Evolutionary conservation across 1,140 invertebrate species (phyloP).

Genomic region (Drosophila murphyi): DNA sequence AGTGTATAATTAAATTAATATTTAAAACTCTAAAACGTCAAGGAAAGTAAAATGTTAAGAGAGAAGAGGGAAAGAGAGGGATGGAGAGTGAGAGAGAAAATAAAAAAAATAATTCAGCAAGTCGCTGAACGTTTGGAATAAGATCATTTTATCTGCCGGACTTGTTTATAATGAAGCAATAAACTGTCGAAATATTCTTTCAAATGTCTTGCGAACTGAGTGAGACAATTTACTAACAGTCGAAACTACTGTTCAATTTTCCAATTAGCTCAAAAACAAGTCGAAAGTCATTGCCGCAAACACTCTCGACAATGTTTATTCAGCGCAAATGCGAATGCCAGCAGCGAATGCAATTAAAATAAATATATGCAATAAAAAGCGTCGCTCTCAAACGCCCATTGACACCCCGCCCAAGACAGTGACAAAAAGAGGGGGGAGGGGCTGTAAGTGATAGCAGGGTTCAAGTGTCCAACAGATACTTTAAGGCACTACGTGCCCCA

Average conservation of each 20-base stretch:
- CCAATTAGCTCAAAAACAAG: conserved; percentile 36
- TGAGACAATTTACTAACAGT: background rate
- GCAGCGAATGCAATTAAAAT: conserved; percentile 66
- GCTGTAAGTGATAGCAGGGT: conserved; percentile 52
- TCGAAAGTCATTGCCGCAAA: conserved; percentile 10
- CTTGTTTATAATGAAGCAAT: no score
- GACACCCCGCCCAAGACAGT: conserved; percentile 23
- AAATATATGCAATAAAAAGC: conserved; percentile 69
- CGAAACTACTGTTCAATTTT: conserved; percentile 24
- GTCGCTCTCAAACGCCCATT: conserved; percentile 28
- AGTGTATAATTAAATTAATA: no score
- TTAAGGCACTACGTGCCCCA: conserved; percentile 61
- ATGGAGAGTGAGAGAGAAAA: no score
- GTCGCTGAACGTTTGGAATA: no score
- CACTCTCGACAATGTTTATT: conserved; percentile 5
- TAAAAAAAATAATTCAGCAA: no score
- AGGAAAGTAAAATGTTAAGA: no score
- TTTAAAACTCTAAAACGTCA: no score
- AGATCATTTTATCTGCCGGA: no score
- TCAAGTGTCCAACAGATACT: conserved; percentile 61
- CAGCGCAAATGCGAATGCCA: conserved; percentile 10
- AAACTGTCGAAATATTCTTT: no score
- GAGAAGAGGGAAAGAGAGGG: no score
- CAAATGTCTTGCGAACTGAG: no score
- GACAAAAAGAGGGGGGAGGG: background rate